Evolutionary conservation across 1,140 invertebrate species (phyloP).

Genomic region (Drosophila burlai): DNA sequence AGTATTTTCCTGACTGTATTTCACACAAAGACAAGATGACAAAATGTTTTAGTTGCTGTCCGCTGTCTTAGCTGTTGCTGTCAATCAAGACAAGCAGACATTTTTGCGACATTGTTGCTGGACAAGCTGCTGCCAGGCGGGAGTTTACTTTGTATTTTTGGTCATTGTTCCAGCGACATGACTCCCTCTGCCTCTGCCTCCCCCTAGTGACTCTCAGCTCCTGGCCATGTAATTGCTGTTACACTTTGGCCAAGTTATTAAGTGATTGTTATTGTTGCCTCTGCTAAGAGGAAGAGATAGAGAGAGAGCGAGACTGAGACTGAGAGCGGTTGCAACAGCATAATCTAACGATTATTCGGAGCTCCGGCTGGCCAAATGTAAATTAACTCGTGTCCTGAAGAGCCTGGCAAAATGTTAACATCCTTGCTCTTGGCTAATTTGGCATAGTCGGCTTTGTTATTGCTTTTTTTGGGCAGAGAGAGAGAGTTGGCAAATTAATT

Average conservation of each 20-base stretch:
- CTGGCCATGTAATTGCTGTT: slow-evolving; percentile 72
- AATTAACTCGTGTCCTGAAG: slow-evolving; percentile 57
- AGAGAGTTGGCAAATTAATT: slow-evolving; percentile 62
- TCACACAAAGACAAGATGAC: slow-evolving; percentile 12
- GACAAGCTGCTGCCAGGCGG: slow-evolving; percentile 62
- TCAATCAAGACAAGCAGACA: slow-evolving; percentile 72
- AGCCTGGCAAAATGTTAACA: slow-evolving; percentile 20
- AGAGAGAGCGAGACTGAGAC: no score
- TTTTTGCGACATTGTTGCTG: slow-evolving; percentile 72
- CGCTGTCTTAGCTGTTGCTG: slow-evolving; percentile 52
- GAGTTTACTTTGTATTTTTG: slow-evolving; percentile 60
- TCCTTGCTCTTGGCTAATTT: slow-evolving; percentile 23
- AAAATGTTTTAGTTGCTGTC: slow-evolving; percentile 35
- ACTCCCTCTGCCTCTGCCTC: not conserved
- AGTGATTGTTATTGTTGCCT: slow-evolving; percentile 63
- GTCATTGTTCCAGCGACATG: slow-evolving; percentile 28
- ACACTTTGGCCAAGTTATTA: slow-evolving; percentile 78
- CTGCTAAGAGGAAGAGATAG: not conserved
- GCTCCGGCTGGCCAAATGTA: slow-evolving; percentile 56
- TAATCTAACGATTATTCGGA: slow-evolving; percentile 74
- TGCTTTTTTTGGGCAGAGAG: slow-evolving; percentile 1
- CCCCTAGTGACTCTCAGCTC: slow-evolving; percentile 1
- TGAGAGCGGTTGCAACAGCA: slow-evolving; percentile 52
- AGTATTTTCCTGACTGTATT: slow-evolving; percentile 11
- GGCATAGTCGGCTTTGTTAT: slow-evolving; percentile 21